phyloP scores from a whole-genome alignment of 2,888 invertebrate species.

The Drosophila vallismaia region DNA sequence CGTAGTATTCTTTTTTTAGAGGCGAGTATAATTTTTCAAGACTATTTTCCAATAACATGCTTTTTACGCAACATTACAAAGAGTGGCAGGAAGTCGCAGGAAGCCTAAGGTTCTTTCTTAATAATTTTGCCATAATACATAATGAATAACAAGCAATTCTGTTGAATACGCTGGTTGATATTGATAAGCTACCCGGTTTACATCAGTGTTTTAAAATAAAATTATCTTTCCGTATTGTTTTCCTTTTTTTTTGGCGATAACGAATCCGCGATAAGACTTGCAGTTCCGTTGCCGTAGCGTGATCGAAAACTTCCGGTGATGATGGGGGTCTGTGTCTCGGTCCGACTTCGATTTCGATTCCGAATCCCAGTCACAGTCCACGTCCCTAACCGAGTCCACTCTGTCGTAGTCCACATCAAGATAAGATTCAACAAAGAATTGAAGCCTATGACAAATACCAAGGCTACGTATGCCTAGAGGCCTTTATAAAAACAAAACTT shows the following conservation, averaged over 20 bases:
- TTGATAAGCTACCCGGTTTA: constrained; percentile 38
- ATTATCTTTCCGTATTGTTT: constrained; percentile 35
- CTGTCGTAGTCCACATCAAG: constrained; percentile 63
- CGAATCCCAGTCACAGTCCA: neutral
- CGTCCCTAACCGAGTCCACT: constrained; percentile 23
- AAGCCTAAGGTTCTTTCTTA: constrained; percentile 5
- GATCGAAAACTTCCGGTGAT: constrained; percentile 67
- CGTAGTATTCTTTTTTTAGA: constrained; percentile 15
- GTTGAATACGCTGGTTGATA: constrained; percentile 36
- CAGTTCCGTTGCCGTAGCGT: constrained; percentile 36
- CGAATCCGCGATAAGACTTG: constrained; percentile 47
- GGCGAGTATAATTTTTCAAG: neutral
- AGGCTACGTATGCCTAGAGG: neutral
- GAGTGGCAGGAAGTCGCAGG: constrained; percentile 17
- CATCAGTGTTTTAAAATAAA: constrained; percentile 48
- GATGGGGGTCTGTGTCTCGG: constrained; percentile 38
- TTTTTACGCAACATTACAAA: neutral
- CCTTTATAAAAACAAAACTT: neutral
- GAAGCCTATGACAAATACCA: constrained; percentile 29
- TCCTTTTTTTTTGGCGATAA: constrained; percentile 28
- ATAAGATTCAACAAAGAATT: constrained; percentile 61
- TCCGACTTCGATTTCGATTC: neutral
- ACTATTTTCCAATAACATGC: neutral
- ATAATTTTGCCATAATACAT: constrained; percentile 24
- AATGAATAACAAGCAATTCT: constrained; percentile 58